Percentiles rank a stretch among this genome's conserved stretches.
phyloP scores from a whole-genome alignment of 2,888 invertebrate species.

The Nephrocerus scutellatus region DNA sequence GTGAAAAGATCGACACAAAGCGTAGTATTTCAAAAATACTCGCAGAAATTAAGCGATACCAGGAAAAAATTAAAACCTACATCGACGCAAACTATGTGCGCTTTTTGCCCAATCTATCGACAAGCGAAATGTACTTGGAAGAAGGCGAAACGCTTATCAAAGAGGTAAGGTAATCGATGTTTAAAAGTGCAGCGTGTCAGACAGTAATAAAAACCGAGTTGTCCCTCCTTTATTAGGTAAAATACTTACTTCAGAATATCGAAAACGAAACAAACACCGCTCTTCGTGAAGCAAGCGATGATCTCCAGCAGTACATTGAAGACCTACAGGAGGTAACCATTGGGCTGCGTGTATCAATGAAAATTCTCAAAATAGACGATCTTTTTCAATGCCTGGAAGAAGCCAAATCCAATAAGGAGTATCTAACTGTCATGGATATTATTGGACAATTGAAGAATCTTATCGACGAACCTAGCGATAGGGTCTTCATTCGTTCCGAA shows the following conservation, averaged over 20 bases:
- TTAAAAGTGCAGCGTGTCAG: background rate
- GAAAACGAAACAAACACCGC: conserved; percentile 57
- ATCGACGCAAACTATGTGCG: conserved; percentile 44
- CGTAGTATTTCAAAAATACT: conserved; percentile 36
- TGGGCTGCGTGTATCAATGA: conserved; percentile 48
- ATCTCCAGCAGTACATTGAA: conserved; percentile 53
- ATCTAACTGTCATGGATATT: conserved; percentile 36
- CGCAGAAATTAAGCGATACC: conserved; percentile 38
- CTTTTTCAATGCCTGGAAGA: conserved; percentile 47
- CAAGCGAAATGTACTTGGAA: conserved; percentile 38
- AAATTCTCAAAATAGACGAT: conserved; percentile 47
- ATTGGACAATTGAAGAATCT: conserved; percentile 36
- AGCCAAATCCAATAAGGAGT: conserved; percentile 39
- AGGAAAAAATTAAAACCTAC: conserved; percentile 39
- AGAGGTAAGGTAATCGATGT: conserved; percentile 30
- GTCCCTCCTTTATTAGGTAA: conserved; percentile 18
- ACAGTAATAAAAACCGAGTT: background rate
- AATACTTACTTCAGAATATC: conserved; percentile 43
- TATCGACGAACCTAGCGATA: conserved; percentile 33
- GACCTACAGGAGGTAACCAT: conserved; percentile 54
- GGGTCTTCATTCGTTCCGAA: conserved; percentile 36
- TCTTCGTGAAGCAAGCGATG: conserved; percentile 55
- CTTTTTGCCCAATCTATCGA: conserved; percentile 40
- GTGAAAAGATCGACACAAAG: conserved; percentile 29
- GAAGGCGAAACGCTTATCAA: conserved; percentile 35